Base-by-base conservation (phyloP, 2,888 invertebrate species). In the Ommatoiulus sabulosus region DNA sequence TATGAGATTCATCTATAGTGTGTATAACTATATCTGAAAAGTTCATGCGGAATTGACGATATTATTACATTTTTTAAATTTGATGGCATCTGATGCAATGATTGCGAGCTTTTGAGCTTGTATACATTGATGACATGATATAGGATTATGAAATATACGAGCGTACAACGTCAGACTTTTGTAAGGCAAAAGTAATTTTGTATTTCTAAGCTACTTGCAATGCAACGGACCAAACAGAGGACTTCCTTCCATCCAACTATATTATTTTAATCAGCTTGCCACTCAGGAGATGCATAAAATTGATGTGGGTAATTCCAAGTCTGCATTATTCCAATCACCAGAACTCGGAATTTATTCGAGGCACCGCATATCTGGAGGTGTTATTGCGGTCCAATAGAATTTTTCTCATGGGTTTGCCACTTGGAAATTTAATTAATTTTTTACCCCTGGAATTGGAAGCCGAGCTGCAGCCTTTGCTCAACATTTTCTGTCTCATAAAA, bases 381-480 rank as follows among this genome's bases (percentile, higher is more conserved):
- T 80, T 35, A 80, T 80, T 35, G 80, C 12, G 35, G 80, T 80
- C 80, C 80, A 80, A 80, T 35, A 12, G 35, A 35, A 35, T 35
- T 35, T 72, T 80, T 80, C 80, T 80, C 80, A 35, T 8, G 57
- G 57, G 57, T 57, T 57, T 57, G 57, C 57, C 57, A 57, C 57
- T n/a, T 57, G 35, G 80, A 80, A 80, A 80, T 80, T 80, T 80
- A 80, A 80, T 80, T 80, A 80, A 80, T 80, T 80, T 80, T 80
- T 80, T 80, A 35, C 12, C 0, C 10, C 15, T 80, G 35, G 3
- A 80, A 35, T 24, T n/a, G 57, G 12, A 57, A 57, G n/a, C 1
- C 17, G 7, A 17, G 35, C 35, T 35, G 24, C 80, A 80, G 80
- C 35, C 80, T 80, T 80, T 35, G 35, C 24, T 80, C 35, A 35